Evolutionary conservation across 2,113 vertebrate species (phyloP).

Genomic region (Ceyx margarethae): DNA sequence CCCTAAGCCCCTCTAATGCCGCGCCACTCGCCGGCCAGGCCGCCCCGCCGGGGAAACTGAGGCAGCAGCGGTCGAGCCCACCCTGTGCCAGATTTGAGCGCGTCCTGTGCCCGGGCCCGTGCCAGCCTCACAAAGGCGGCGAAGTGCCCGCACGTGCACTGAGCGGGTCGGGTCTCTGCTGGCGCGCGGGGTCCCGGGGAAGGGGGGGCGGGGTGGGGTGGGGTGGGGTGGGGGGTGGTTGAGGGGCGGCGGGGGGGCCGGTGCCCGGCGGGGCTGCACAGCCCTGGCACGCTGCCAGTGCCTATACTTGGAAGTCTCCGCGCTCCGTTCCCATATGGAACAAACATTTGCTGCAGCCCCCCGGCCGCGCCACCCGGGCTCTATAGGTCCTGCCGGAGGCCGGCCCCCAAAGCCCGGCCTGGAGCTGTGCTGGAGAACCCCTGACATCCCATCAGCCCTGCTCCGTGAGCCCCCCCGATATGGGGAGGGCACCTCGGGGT

Average conservation of each 20-base stretch:
- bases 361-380: neutral
- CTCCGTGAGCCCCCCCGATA: neutral
- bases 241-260: neutral
- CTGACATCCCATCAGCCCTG: neutral
- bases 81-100: fast-evolving
- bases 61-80: neutral
- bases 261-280: conserved; percentile 29
- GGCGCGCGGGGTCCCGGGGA: neutral
- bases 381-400: neutral
- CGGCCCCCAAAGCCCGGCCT: neutral
- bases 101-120: fast-evolving
- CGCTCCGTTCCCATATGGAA: conserved; percentile 54
- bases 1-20: neutral
- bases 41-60: neutral
- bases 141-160: neutral
- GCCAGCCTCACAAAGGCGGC: fast-evolving
- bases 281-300: conserved; percentile 49
- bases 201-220: neutral
- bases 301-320: conserved; percentile 64
- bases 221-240: neutral
- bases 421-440: neutral
- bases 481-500: too few species aligned
- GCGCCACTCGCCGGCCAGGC: neutral
- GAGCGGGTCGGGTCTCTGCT: neutral
- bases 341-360: conserved; percentile 52